These are phyloP conservation scores for Sinocyclocheilus maitianheensis DNA, from an alignment of 2,113 vertebrate genomes.

Conservation along the genomic window DNA sequence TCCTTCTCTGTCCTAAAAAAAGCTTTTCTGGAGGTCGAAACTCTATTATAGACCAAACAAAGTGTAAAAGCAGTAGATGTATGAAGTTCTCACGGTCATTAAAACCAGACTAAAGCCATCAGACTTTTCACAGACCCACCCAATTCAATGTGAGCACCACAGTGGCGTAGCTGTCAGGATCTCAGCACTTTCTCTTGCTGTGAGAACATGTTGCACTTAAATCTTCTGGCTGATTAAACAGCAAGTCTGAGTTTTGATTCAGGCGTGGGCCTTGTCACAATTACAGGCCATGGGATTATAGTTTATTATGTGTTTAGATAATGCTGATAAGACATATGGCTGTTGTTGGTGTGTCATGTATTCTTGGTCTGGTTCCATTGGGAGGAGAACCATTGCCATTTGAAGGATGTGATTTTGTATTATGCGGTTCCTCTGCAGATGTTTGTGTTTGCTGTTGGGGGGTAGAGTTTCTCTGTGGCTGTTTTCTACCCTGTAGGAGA, in stretches of 20 bases:
- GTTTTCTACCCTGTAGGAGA: conserved; percentile 6
- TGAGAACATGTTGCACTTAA: conserved; percentile 19
- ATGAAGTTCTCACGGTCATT: conserved; percentile 21
- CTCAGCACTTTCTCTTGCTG: neutral
- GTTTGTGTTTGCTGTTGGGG: conserved; percentile 2
- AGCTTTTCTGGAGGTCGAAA: neutral
- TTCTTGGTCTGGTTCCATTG: conserved; percentile 29
- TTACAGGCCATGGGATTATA: conserved; percentile 41
- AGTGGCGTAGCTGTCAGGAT: conserved; percentile 12
- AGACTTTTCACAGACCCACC: conserved; percentile 23
- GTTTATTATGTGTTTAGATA: conserved; percentile 48
- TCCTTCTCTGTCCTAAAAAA: neutral
- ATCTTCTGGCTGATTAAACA: conserved; percentile 53
- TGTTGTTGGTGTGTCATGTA: conserved; percentile 27
- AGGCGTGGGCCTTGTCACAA: conserved; percentile 40
- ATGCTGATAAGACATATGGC: conserved; percentile 33
- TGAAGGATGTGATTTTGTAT: neutral
- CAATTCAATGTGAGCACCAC: neutral
- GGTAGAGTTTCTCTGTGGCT: conserved; percentile 41
- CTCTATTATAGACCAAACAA: neutral
- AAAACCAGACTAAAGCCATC: conserved; percentile 16
- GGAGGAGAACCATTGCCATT: neutral
- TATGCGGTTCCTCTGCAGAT: conserved; percentile 26
- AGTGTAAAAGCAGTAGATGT: neutral
- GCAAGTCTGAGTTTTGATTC: conserved; percentile 47